Evolutionary conservation across 2,888 invertebrate genomes (phyloP), one percentile per base, ranked within the genome.

Genomic region (Cistogaster globosa): DNA sequence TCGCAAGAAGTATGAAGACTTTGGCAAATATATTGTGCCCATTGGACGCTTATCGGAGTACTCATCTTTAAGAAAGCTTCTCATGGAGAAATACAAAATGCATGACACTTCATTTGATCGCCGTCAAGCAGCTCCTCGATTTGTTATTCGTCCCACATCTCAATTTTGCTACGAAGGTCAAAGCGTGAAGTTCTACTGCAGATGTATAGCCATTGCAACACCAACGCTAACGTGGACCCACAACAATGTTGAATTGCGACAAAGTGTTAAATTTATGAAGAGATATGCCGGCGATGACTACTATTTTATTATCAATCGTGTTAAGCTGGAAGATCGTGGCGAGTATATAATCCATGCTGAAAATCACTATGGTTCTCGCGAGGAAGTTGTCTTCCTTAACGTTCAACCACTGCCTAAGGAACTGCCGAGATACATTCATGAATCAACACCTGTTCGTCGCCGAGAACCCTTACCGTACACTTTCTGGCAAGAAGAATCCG

Each of bases 181-280:
- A 93, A 97, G 97, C 86, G 99, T 98, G 84, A 98, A 98, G 92
- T 97, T 99, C 94, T 98, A 97, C 92, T 99, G 99, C 92, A 96
- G 98, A 89, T 97, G 99, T 88, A 97, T 99, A 90, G 98, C 98
- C 0, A 95, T 96, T 88, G 98, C 99, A 36, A 95, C 98, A 26
- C 98, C 99, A 51, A 98, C 98, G 0, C 95, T 99, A 86, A 97
- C 98, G 26, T 99, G 99, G 99, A 97, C 96, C 87, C 96, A 97
- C 90, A 98, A 98, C 93, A 97, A 97, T 93, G 95, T 95, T 90
- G 99, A 99, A 91, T 93, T 99, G 75, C 94, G 97, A 76, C 99
- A 99, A 93, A 98, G 98, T 88, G 98, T 99, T 87, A 99, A 99
- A 93, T 98, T 97, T 93, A 99, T 99, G 99, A 99, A 99, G 94